Conservation (phyloP, 2,797 vertebrate genomes). For the Coranthus polyacanthus region DNA sequence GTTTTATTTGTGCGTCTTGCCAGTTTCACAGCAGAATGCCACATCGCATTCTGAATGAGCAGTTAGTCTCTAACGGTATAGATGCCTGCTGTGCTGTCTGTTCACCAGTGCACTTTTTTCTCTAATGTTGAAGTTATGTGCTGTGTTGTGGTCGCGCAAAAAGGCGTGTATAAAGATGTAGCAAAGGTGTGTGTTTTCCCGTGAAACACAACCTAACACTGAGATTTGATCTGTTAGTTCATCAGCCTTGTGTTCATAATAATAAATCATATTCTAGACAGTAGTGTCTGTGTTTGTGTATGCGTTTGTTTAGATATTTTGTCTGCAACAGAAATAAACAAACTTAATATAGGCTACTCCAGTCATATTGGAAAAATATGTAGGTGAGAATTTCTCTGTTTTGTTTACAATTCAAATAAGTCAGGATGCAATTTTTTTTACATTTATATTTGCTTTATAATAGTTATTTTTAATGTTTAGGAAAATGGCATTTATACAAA, state of each 20-base stretch:
- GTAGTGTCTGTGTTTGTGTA: not conserved
- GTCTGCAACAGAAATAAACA: too few relatives aligned
- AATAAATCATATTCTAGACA: constrained; percentile 8
- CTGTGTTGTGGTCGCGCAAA: not conserved
- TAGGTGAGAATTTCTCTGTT: too few relatives aligned
- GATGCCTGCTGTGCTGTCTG: constrained; percentile 2
- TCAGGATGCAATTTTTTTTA: too few relatives aligned
- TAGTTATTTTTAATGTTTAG: too few relatives aligned
- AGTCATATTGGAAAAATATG: too few relatives aligned
- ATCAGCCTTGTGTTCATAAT: not conserved
- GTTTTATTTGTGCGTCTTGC: constrained; percentile 22
- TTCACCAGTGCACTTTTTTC: not conserved
- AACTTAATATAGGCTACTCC: too few relatives aligned
- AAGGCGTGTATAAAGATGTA: constrained; percentile 31
- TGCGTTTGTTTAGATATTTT: not conserved
- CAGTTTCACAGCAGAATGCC: constrained; percentile 7
- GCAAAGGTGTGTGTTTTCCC: constrained; percentile 19
- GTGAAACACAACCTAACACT: not conserved
- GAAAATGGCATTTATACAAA: not conserved
- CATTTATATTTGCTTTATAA: too few relatives aligned
- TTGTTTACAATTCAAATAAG: too few relatives aligned
- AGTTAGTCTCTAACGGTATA: not conserved
- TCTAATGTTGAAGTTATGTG: constrained; percentile 4
- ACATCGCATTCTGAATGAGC: not conserved
- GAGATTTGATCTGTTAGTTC: not conserved